Percentiles rank a stretch among this genome's conserved stretches.
Conservation (phyloP, 2,113 vertebrate genomes). For the Spea multiplicata region DNA sequence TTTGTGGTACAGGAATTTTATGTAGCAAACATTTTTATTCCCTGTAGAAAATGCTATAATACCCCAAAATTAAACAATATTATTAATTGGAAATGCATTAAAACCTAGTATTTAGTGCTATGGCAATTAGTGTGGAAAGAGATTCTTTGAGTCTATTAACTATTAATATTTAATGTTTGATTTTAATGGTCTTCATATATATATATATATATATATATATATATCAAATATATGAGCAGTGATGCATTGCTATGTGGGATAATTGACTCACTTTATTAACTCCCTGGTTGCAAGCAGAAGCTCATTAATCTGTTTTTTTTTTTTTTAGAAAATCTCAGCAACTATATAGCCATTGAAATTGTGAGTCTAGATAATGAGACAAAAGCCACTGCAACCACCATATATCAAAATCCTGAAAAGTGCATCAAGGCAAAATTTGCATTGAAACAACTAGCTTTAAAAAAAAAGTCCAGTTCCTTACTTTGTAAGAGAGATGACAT, state of each 20-base stretch:
- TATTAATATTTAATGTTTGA: slow-evolving; percentile 23
- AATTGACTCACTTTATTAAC: slow-evolving; percentile 41
- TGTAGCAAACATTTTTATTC: not conserved
- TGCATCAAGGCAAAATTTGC: slow-evolving; percentile 21
- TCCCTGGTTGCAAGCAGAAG: slow-evolving; percentile 25
- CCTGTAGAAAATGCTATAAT: not conserved
- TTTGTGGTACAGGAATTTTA: not conserved
- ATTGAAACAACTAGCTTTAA: slow-evolving; percentile 12
- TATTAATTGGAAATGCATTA: not conserved
- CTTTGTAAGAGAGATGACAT: too few species aligned
- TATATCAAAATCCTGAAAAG: slow-evolving; percentile 26
- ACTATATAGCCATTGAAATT: slow-evolving; percentile 14
- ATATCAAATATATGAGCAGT: too few species aligned
- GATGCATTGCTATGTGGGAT: slow-evolving; percentile 23
- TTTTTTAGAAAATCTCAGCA: slow-evolving; percentile 18
- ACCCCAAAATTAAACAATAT: not conserved
- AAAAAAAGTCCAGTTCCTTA: too few species aligned
- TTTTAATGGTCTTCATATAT: slow-evolving; percentile 20
- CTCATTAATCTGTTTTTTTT: slow-evolving; percentile 36
- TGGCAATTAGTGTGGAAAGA: slow-evolving; percentile 11
- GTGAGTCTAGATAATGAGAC: slow-evolving; percentile 20
- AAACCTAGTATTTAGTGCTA: not conserved
- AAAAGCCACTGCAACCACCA: slow-evolving; percentile 5
- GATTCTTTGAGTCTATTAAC: slow-evolving; percentile 1
- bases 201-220: too few species aligned